phyloP scores from a whole-genome alignment of 2,888 invertebrate species.

The Amiota mariae region DNA sequence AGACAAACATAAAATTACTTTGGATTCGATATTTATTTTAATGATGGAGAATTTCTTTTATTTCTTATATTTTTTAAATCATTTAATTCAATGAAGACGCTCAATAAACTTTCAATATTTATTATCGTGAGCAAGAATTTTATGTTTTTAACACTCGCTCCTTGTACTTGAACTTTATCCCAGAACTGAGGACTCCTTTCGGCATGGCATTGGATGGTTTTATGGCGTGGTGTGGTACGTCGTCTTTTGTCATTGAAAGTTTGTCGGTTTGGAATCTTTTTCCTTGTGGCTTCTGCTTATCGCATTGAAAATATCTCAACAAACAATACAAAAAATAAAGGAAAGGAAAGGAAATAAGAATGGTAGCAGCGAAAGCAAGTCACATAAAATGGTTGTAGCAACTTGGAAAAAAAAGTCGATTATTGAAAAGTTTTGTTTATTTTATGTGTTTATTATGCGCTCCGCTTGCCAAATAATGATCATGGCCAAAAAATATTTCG shows the following conservation, averaged over 20 bases:
- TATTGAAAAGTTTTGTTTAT: conserved; percentile 68
- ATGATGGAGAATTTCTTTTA: not conserved
- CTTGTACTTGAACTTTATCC: too few species aligned
- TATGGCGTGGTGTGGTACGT: not conserved
- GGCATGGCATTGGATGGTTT: too few species aligned
- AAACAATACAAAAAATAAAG: conserved; percentile 26
- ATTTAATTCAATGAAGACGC: conserved; percentile 26
- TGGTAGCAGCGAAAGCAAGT: conserved; percentile 42
- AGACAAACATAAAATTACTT: not conserved
- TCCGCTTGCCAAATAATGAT: conserved; percentile 71
- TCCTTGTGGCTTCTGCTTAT: conserved; percentile 32
- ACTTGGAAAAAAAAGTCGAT: conserved; percentile 62
- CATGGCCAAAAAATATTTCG: conserved; percentile 68
- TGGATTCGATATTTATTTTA: conserved; percentile 4
- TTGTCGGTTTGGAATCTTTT: conserved; percentile 48
- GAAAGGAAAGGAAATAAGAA: not conserved
- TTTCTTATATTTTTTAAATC: not conserved
- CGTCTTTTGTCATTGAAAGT: conserved; percentile 64
- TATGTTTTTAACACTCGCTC: conserved; percentile 1
- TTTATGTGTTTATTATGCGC: conserved; percentile 72
- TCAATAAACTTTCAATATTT: conserved; percentile 25
- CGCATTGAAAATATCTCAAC: conserved; percentile 45
- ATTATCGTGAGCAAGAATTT: conserved; percentile 17
- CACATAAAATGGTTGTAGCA: conserved; percentile 12
- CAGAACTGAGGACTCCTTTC: too few species aligned